Evolutionary conservation across 2,888 invertebrate species (phyloP), one percentile per base, ranked within the genome.

Genomic region (Hyppa rectilinea): DNA sequence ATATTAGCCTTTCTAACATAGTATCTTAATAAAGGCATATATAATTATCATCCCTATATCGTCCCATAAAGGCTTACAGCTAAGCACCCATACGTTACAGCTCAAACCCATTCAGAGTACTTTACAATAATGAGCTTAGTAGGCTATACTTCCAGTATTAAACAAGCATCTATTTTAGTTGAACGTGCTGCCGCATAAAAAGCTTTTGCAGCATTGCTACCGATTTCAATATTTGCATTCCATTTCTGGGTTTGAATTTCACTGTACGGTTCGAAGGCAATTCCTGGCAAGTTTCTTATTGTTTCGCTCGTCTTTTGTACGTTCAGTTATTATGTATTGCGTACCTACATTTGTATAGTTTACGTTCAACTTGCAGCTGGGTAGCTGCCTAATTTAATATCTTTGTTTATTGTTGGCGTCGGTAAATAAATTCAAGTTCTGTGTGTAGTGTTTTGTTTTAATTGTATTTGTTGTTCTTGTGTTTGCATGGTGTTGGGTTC

Each of bases 211-310:
- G 89, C 90, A 89, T 87, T 85, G 89, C 88, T 85, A 87, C 87
- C 87, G 89, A 87, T 91, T 93, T 89, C 93, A 94, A 92, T 94
- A 94, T 94, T 95, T 93, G 92, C 92, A 91, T 94, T 94, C 91
- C 92, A 94, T 93, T 94, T 91, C 92, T 90, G 89, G 90, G 87
- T 89, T 79, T 90, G 89, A 89, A 90, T 91, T 91, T 72, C 76
- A 75, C 88, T 76, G 83, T 85, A 81, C 76, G 43, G 85, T 86
- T 82, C 87, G 87, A 85, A 90, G 87, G 90, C 90, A 91, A 69
- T 68, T 68, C 70, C 49, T 88, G 83, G 78, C 84, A 87, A 89
- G 85, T 89, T 88, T 86, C 89, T 87, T 88, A 90, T 89, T 91
- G 89, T 91, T 89, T 81, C 76, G 78, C 65, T 82, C 84, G 86